These are phyloP conservation scores for Simalia tracyae DNA, from an alignment of 2,797 vertebrate genomes.

Conservation along the genomic window DNA sequence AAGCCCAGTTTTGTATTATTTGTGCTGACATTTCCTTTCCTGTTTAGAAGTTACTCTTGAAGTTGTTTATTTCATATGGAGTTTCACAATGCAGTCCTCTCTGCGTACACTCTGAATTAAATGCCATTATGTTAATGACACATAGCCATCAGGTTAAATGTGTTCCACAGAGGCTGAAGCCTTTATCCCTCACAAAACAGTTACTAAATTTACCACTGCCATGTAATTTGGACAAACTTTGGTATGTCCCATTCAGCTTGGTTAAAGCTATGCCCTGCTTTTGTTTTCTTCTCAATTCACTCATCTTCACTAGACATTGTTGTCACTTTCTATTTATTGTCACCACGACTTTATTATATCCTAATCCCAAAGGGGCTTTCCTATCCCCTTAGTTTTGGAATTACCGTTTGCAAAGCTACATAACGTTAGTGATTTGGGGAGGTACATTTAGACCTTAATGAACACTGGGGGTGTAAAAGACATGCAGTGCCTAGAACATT, in stretches of 20 bases:
- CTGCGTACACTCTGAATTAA: neutral
- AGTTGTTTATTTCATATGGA: neutral
- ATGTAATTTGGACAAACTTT: neutral
- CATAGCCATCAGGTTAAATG: neutral
- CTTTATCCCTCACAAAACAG: neutral
- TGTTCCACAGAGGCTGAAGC: neutral
- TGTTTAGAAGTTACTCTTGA: neutral
- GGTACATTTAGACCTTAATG: neutral
- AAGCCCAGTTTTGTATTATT: neutral
- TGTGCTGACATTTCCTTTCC: neutral
- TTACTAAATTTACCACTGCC: neutral
- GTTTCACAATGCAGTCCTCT: neutral
- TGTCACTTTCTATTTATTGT: neutral
- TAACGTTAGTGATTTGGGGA: neutral
- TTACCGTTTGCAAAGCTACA: neutral
- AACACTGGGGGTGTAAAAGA: neutral
- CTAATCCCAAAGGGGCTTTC: neutral
- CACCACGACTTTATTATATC: neutral
- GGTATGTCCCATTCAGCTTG: neutral
- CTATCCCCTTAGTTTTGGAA: neutral
- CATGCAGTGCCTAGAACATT: neutral
- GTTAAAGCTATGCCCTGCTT: neutral
- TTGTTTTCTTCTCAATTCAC: neutral
- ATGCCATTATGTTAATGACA: neutral
- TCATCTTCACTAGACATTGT: neutral